These are phyloP conservation scores for Bibio marci DNA, from an alignment of 2,888 invertebrate genomes.

Conservation along the genomic window DNA sequence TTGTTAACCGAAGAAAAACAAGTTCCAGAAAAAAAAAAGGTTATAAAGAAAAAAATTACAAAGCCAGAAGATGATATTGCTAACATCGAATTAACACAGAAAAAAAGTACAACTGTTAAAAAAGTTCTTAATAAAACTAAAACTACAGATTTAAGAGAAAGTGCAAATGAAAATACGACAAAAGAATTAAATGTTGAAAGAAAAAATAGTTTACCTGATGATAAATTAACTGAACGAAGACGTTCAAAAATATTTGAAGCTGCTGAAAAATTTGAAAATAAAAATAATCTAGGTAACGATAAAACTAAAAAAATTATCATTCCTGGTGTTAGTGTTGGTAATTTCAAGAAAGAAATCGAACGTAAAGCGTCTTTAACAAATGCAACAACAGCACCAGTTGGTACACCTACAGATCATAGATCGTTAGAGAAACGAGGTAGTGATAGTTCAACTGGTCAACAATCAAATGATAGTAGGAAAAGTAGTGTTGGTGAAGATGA, in stretches of 20 bases:
- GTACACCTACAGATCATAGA: constrained; percentile 14
- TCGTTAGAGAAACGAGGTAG: constrained; percentile 2
- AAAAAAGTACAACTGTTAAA: constrained; percentile 18
- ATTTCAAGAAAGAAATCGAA: constrained; percentile 74
- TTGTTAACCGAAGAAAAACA: constrained; percentile 13
- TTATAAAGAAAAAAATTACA: constrained; percentile 2
- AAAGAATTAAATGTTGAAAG: constrained; percentile 12
- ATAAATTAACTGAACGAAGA: constrained; percentile 35
- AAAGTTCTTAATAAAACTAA: constrained; percentile 30
- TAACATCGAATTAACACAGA: neutral
- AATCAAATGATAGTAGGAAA: constrained; percentile 11
- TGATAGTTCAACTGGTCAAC: constrained; percentile 9
- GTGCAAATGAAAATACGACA: neutral
- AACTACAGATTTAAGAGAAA: constrained; percentile 21
- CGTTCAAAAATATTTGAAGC: constrained; percentile 51
- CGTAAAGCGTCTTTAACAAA: constrained; percentile 49
- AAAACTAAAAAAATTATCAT: constrained; percentile 70
- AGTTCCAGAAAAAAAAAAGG: constrained; percentile 1
- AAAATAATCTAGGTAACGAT: constrained; percentile 24
- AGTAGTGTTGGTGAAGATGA: constrained; percentile 6
- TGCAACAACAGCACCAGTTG: constrained; percentile 19
- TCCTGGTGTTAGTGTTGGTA: constrained; percentile 68
- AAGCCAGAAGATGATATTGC: neutral
- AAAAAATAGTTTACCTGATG: constrained; percentile 28
- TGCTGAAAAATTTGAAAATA: constrained; percentile 49